Evolutionary conservation across 2,888 invertebrate genomes (phyloP), one percentile per base, ranked within the genome.

Genomic region (Polydrusus cervinus): DNA sequence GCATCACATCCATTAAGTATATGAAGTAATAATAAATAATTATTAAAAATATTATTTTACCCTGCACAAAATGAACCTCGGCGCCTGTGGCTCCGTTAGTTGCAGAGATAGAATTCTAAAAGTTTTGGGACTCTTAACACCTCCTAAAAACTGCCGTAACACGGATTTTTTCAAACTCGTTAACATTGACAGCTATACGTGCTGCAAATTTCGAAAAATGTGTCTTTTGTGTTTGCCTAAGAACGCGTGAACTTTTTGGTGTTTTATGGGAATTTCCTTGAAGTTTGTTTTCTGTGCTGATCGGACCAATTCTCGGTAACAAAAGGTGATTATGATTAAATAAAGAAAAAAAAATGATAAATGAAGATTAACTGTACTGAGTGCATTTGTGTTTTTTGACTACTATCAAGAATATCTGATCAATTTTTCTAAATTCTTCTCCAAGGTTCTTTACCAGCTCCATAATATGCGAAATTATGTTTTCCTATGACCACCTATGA

Each of bases 161-260:
- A 62, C 9, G 47, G 45, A n/a, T 67, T 51, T 67, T 67, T 57
- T 25, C 18, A n/a, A 55, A 67, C 55, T 51, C 18, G 55, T 67
- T 67, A 55, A 67, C 53, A 67, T 25, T 67, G 18, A 55, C 43
- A 49, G 20, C 13, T 57, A 62, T 62, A 62, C 70, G 62, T 70
- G 62, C 47, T 45, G 25, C 40, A 61, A 53, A 61, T 53, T 70
- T 49, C 9, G 38, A 62, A 68, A 70, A 70, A 60, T 53, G n/a
- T 40, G 18, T 49, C 40, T 49, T 62, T 70, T 70, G 70, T 70
- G 25, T 62, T 70, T 53, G 20, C 5, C 43, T 51, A 61, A 38
- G 43, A 49, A 53, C 34, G 51, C 57, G 71, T 18, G 43, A 62
- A 62, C 11, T 62, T n/a, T 45, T 62, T 62, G 45, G 20, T 20